Evolutionary conservation across 1,140 invertebrate genomes (phyloP).

Genomic region (Magallana ariakensis): DNA sequence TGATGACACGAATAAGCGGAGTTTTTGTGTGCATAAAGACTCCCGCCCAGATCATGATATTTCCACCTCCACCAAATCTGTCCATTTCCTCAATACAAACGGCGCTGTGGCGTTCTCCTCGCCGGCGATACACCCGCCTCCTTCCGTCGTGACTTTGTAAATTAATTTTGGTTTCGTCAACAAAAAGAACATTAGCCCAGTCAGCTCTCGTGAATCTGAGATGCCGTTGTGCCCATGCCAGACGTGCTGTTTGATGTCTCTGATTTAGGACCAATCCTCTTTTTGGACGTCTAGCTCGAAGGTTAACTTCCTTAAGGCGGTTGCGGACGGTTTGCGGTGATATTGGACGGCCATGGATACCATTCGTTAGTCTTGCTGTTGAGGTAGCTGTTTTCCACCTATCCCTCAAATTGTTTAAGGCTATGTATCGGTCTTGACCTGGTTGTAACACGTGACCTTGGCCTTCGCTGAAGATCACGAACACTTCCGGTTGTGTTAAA

Average conservation of each 20-base stretch:
- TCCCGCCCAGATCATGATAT: conserved; percentile 2
- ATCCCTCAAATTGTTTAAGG: background rate
- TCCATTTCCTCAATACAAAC: background rate
- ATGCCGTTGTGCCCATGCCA: conserved; percentile 40
- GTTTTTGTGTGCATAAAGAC: conserved; percentile 26
- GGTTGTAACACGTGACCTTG: background rate
- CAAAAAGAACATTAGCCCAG: conserved; percentile 54
- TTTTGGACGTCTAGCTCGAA: conserved; percentile 22
- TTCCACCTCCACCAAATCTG: conserved; percentile 13
- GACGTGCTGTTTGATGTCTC: conserved; percentile 38
- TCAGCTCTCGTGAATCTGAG: too few relatives aligned
- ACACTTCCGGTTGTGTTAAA: background rate
- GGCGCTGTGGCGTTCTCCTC: background rate
- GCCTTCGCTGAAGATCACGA: background rate
- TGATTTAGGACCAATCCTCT: background rate
- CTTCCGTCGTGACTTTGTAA: conserved; percentile 36
- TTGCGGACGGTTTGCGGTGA: conserved; percentile 14
- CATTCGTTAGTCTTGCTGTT: background rate
- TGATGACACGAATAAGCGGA: background rate
- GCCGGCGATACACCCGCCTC: background rate
- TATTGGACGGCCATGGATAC: background rate
- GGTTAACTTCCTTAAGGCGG: background rate
- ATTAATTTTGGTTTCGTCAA: conserved; percentile 42
- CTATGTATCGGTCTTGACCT: background rate
- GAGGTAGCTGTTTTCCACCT: background rate